Evolutionary conservation across 2,113 vertebrate species (phyloP).

Genomic region (Caretta caretta): DNA sequence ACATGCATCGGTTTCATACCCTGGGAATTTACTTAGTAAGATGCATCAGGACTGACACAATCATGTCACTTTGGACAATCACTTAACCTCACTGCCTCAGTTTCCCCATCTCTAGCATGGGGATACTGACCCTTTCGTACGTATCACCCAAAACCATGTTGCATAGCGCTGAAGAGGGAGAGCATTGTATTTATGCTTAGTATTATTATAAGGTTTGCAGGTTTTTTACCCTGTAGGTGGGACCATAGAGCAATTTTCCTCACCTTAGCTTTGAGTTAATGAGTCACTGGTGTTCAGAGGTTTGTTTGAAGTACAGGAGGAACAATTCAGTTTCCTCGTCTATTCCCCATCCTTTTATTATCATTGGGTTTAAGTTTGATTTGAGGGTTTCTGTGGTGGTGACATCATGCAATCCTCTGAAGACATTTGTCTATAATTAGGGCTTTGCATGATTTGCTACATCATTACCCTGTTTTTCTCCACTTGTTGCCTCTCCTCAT

Average conservation of each 20-base stretch:
- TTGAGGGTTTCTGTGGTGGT: slow-evolving; percentile 86
- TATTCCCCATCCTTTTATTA: slow-evolving; percentile 80
- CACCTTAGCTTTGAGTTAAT: not conserved
- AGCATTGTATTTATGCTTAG: not conserved
- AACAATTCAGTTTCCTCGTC: not conserved
- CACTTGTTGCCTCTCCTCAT: slow-evolving; percentile 73
- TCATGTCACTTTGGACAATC: not conserved
- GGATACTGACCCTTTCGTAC: not conserved
- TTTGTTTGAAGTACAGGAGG: not conserved
- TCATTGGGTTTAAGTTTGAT: slow-evolving; percentile 89
- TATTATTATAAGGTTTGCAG: not conserved
- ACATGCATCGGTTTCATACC: not conserved
- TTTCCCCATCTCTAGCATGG: not conserved
- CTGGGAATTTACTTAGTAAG: too few species aligned
- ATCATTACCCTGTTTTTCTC: slow-evolving; percentile 80
- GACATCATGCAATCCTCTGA: slow-evolving; percentile 88
- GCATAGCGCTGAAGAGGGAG: not conserved
- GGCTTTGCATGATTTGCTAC: slow-evolving; percentile 90
- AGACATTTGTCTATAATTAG: slow-evolving; percentile 86
- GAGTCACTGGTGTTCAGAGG: not conserved
- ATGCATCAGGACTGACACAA: too few species aligned
- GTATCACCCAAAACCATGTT: not conserved
- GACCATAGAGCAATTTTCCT: not conserved
- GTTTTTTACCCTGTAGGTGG: not conserved
- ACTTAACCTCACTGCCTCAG: not conserved